Base-by-base conservation (phyloP, 2,113 vertebrate genomes). In the Arvicanthis niloticus region DNA sequence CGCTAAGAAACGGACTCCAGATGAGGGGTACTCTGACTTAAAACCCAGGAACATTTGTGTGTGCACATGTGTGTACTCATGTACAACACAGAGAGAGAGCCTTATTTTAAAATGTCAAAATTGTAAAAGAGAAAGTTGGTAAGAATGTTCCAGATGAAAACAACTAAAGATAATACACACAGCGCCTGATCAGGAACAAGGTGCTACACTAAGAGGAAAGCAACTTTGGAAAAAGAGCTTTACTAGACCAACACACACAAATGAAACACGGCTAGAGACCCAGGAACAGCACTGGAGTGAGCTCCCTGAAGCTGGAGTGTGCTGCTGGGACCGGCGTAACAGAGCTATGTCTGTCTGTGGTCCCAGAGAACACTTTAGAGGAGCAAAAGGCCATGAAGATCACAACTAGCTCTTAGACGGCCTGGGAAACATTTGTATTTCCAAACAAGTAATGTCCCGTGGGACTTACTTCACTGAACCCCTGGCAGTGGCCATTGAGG, bases 121-220 rank as follows among this genome's bases (percentile, higher is more conserved):
- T 24, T 17, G 45, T 65, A 86, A 72, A 82, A 93, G 80, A 96
- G 62, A 84, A 80, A 40, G 37, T 24, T 26, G 88, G n/a, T 93
- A 62, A 91, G 87, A 90, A 73, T 26, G 3, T 48, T 76, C 42
- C 68, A 92, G 11, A 42, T 53, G 34, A 65, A 76, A 53, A 72
- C 2, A 95, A 93, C 78, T 81, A 65, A 94, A 86, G 48, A 86
- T 70, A 86, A 72, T 70, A 95, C 85, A 62, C 40, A 12, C 67
- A 88, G 29, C 26, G 60, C 24, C 4, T 82, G 67, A 34, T 45
- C 87, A 58, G 5, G n/a, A 48, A 70, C 34, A 42, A 29, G 82
- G 51, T 72, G 51, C 7, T 73, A 3, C n/a, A 40, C 3, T 37
- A 15, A 62, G 15, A 45, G 3, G 5, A 45, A 68, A 93, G 73